Base-by-base conservation (phyloP, 2,113 vertebrate species). In the Balaeniceps rex region DNA sequence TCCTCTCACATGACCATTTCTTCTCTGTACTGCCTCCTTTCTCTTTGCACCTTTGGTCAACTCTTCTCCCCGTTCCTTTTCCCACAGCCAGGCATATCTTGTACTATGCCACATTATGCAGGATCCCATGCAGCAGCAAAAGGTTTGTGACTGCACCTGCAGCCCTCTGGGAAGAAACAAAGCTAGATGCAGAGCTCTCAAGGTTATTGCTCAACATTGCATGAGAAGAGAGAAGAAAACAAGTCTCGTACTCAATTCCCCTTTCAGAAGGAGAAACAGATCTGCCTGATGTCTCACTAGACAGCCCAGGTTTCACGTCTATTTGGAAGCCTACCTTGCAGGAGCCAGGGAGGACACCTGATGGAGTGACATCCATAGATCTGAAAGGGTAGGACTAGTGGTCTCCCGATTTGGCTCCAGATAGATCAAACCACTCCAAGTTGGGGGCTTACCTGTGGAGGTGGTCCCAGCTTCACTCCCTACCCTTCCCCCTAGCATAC, bases 371-470 rank as follows among this genome's bases (percentile, higher is more conserved):
- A 88, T 28, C 18, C 17, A n/a, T 3, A 19, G 26, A 57, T 40
- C 40, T 57, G 38, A 58, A 77, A 64, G 28, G 18, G 21, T 4
- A 60, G 47, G 42, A 91, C 47, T 36, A 63, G 25, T 1, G 12
- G 9, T 87, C 11, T 52, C 24, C 21, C 0, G 0, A 5, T 65
- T 2, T 44, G 61, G 7, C 11, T 42, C 25, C 4, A 81, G n/a
- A 34, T 3, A 63, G 8, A 49, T n/a, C 38, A 75, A 78, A 68
- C 10, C 22, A 60, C 58, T 42, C 68, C 57, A 65, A 36, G 36
- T 24, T 24, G 9, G 23, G 38, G 8, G 19, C 19, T 57, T 11
- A 34, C 11, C 38, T 28, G 9, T 31, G 54, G 28, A 61, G 9
- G 10, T 7, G 44, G 19, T 40, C 19, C 24, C 54, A 66, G 34